Base-by-base conservation (phyloP, 2,888 invertebrate species). In the Myopa tessellatipennis region DNA sequence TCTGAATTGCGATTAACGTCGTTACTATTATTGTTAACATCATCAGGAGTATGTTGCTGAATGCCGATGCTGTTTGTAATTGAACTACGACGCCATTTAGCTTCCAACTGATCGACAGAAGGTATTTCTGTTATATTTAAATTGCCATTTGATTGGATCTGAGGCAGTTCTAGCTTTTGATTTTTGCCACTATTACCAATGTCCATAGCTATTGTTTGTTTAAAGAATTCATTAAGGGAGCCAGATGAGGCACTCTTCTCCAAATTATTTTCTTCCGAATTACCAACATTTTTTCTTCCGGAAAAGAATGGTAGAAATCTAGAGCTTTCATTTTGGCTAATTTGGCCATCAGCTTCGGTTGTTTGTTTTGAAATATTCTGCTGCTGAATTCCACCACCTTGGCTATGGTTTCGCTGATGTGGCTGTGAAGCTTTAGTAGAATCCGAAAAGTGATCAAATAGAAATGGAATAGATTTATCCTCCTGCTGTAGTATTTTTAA, bases 191-290 rank as follows among this genome's bases (percentile, higher is more conserved):
- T 77, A 74, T 68, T 77, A 74, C 14, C 68, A 50, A 63, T 77
- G 71, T 55, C 67, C 45, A 71, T 50, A 14, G 84, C 80, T 45
- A 84, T 79, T n/a, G 87, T 85, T 74, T 87, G 87, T 70, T 87
- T 87, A 55, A 88, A 87, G 79, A 88, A 88, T 3, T 88, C 88
- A 77, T 85, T 87, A 10, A 88, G 79, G 0, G 87, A 86, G n/a
- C 85, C 83, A 0, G 87, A 3, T 81, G 86, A 87, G 12, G 79
- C 75, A 76, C 78, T 82, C 63, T 81, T 84, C 34, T 84, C 83
- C 18, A 79, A 70, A 58, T 78, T 77, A 14, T 8, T 65, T 14
- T 82, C 80, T 36, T 50, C 70, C 4, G 78, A 70, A 52, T 36
- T 52, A 40, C 7, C 18, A 26, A 7, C 12, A 50, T 38, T 78